Conservation (phyloP, 2,888 invertebrate genomes). For the Tipula unca region DNA sequence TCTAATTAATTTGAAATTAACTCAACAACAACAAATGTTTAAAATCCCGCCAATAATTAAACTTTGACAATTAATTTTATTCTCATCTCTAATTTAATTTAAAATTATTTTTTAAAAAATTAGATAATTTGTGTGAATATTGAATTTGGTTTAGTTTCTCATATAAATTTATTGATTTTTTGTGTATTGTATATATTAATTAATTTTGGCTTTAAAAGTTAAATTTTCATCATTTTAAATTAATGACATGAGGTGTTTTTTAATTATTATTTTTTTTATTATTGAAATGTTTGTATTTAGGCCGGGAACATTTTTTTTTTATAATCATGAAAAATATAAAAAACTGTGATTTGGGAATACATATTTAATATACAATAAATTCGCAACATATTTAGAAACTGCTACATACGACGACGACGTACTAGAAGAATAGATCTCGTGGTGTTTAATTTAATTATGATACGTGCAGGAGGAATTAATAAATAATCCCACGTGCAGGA, state of each 20-base stretch:
- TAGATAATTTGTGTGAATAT: neutral
- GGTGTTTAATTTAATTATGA: neutral
- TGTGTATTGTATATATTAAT: neutral
- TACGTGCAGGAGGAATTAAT: neutral
- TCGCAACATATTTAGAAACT: neutral
- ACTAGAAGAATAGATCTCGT: neutral
- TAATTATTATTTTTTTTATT: neutral
- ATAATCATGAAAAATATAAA: neutral
- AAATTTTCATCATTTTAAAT: neutral
- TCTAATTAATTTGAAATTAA: neutral
- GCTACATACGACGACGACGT: neutral
- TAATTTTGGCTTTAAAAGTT: neutral
- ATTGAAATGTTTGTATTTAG: neutral
- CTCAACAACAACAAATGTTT: neutral
- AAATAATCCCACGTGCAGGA: neutral
- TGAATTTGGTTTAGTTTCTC: neutral
- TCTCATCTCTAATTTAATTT: neutral
- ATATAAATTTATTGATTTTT: neutral
- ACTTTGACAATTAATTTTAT: conserved; percentile 3
- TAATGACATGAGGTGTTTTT: neutral
- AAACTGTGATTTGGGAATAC: neutral
- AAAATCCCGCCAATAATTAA: conserved; percentile 16
- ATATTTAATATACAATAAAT: neutral
- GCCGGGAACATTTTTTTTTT: conserved; percentile 1
- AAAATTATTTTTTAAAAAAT: neutral